Evolutionary conservation across 2,888 invertebrate species (phyloP).

Genomic region (Ennomos erosarius): DNA sequence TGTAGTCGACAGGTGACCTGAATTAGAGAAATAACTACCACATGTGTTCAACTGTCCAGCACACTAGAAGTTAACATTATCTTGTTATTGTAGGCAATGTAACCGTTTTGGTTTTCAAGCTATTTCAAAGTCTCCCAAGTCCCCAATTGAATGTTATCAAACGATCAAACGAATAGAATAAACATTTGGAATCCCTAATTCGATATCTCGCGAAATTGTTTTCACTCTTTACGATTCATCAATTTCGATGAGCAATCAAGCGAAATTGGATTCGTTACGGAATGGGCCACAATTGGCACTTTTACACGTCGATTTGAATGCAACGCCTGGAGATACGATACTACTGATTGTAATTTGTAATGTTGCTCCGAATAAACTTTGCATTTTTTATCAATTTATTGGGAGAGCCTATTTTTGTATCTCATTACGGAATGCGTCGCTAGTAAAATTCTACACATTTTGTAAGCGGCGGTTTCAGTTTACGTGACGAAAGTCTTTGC

Average conservation of each 20-base stretch:
- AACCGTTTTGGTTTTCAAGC: slow-evolving; percentile 6
- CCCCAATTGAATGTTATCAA: slow-evolving; percentile 21
- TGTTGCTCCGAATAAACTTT: slow-evolving; percentile 42
- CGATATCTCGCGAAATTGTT: slow-evolving; percentile 58
- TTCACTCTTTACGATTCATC: slow-evolving; percentile 60
- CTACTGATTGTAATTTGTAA: slow-evolving; percentile 51
- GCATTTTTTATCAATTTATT: slow-evolving; percentile 38
- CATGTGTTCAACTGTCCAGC: neutral
- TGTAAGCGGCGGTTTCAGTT: slow-evolving; percentile 43
- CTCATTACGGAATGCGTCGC: slow-evolving; percentile 4
- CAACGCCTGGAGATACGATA: slow-evolving; percentile 49
- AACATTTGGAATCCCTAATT: slow-evolving; percentile 46
- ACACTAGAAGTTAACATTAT: neutral
- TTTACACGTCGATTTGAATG: slow-evolving; percentile 61
- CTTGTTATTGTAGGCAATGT: too few relatives aligned
- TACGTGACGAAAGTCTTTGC: slow-evolving; percentile 51
- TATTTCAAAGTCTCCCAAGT: slow-evolving; percentile 20
- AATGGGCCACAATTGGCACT: slow-evolving; percentile 61
- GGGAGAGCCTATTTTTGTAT: slow-evolving; percentile 8
- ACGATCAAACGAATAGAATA: slow-evolving; percentile 30
- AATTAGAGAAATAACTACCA: slow-evolving; percentile 9
- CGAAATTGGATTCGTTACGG: slow-evolving; percentile 62
- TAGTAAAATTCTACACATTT: slow-evolving; percentile 27
- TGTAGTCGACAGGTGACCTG: slow-evolving; percentile 16
- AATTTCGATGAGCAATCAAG: slow-evolving; percentile 58